Base-by-base conservation (phyloP, 1,140 invertebrate species). In the Zaprionus inermis region DNA sequence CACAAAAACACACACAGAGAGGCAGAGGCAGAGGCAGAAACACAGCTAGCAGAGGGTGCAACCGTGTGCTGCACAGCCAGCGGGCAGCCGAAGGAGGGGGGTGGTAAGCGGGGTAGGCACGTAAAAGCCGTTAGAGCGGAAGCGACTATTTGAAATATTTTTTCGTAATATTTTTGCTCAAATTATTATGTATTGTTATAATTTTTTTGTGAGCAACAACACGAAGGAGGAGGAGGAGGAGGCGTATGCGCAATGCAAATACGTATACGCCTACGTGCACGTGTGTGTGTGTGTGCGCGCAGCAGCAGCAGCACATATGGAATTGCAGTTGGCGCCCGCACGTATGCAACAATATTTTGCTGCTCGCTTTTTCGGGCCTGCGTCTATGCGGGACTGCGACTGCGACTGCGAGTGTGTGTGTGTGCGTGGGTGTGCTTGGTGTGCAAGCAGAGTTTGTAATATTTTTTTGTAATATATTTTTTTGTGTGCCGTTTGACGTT, bases 141-240 rank as follows among this genome's bases (percentile, higher is more conserved):
- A 78, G 83, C 56, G 83, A 86, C 83, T 86, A 86, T 86, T 88
- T 88, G 63, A 86, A 83, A 88, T 76, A 64, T 68, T 72, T 83
- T 79, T 84, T 78, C 69, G 81, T 68, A 61, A 79, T 77, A 73
- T 85, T 85, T 84, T 76, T 79, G 57, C 83, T 83, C 83, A 82
- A 86, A 88, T 88, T 86, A 86, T 86, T 86, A 77, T 79, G 82
- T 88, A 86, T 86, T 86, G 83, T 86, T 88, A 88, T 86, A 79
- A 82, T 81, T 81, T 54, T 73, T 75, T 70, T 71, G 60, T 46
- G 32, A 60, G 54, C 57, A 69, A 57, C 30, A 28, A 63, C 60
- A 20, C 58, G 22, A 32, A 28, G n/a, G 41, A 28, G 20, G 22
- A 5, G 24, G 24, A 28, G 24, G 3, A 66, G 22, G 44, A 28